Base-by-base conservation (phyloP, 2,113 vertebrate species). In the Sinocyclocheilus maitianheensis region DNA sequence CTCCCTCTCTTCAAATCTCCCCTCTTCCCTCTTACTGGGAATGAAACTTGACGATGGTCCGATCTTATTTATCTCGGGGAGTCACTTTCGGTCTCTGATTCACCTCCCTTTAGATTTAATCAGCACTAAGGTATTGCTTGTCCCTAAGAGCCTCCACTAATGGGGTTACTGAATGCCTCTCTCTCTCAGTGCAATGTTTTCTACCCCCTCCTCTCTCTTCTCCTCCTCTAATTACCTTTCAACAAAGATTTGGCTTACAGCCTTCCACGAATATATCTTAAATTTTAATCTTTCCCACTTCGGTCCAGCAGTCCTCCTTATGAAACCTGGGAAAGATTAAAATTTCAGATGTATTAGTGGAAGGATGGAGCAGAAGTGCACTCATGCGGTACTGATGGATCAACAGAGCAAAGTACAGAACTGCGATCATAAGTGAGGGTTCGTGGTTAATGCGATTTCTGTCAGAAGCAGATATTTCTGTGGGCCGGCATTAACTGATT, bases 71-170 rank as follows among this genome's bases (percentile, higher is more conserved):
- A 97, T 96, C 95, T 94, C 89, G 80, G 95, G 94, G 97, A 97
- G 95, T 98, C 96, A 96, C 95, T 98, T 97, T 96, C 96, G 96
- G 96, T 94, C 96, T 95, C 95, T 95, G 96, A 97, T 97, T 97
- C 96, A 96, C 96, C 96, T 97, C 93, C 95, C 95, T 91, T 97
- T 96, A 97, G 97, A 98, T 98, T 95, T 97, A 97, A 98, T 99
- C 97, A 97, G 96, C 96, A 96, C 96, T 95, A 95, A 96, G 96
- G 96, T 97, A 96, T 96, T 97, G 96, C 96, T 97, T 97, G 96
- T 97, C 96, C 96, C 96, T 96, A 96, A 97, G 96, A 97, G 96
- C 96, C 97, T 96, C 95, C 94, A 93, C 97, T 97, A 98, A 98
- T 97, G 97, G 97, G 96, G 95, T 98, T 97, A 96, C 95, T 96